These are phyloP conservation scores for Arge pagana DNA, from an alignment of 2,888 invertebrate genomes.

Conservation along the genomic window DNA sequence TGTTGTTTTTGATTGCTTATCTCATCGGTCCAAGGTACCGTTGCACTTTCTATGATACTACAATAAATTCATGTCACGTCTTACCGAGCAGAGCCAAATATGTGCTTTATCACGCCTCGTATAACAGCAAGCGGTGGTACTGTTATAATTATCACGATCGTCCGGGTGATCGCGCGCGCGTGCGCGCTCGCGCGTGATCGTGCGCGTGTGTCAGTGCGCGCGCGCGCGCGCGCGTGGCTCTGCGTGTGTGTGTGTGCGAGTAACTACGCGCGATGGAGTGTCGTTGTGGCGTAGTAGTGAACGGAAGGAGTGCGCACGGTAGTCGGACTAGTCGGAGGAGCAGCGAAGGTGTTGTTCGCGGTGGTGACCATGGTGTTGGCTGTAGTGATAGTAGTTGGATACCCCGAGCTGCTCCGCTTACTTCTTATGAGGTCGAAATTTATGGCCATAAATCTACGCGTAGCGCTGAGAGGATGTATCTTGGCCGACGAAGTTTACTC, in stretches of 20 bases:
- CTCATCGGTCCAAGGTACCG: no score
- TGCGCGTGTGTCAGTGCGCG: not conserved
- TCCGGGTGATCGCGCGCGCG: conserved; percentile 8
- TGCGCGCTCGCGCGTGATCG: not conserved
- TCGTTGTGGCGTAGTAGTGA: not conserved
- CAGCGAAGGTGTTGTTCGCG: conserved; percentile 6
- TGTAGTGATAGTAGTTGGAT: no score
- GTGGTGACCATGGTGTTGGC: conserved; percentile 1
- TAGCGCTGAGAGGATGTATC: conserved; percentile 45
- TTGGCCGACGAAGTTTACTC: conserved; percentile 42
- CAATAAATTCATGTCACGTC: conserved; percentile 10
- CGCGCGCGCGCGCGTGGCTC: not conserved
- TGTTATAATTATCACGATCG: conserved; percentile 13
- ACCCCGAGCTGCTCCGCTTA: conserved; percentile 21
- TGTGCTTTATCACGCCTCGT: conserved; percentile 12
- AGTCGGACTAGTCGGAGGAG: conserved; percentile 2
- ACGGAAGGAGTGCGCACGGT: not conserved
- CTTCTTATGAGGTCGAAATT: conserved; percentile 44
- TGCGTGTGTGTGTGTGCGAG: not conserved
- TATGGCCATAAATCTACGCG: conserved; percentile 46
- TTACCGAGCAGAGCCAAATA: conserved; percentile 9
- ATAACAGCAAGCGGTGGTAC: conserved; percentile 11
- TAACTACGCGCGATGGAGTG: not conserved
- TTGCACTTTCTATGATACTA: no score
- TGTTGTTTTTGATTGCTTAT: no score